Conservation (phyloP, 2,888 invertebrate genomes). For the Oscheius sp. region DNA sequence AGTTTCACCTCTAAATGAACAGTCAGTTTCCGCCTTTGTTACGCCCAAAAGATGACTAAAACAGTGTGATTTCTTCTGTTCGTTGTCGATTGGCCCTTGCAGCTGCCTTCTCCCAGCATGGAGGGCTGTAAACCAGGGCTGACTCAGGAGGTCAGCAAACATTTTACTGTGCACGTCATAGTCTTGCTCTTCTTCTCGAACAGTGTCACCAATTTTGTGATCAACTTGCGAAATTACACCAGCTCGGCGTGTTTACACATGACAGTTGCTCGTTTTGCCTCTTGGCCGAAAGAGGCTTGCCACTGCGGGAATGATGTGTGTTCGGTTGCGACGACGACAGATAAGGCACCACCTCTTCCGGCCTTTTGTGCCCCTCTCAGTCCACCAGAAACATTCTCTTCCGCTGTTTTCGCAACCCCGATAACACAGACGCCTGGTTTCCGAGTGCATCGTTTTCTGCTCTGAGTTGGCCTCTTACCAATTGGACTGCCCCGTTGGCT, state of each 20-base stretch:
- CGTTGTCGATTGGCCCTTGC: neutral
- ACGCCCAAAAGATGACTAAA: neutral
- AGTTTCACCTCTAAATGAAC: neutral
- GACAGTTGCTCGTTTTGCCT: constrained; percentile 22
- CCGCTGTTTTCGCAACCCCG: neutral
- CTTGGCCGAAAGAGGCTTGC: neutral
- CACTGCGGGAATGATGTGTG: constrained; percentile 4
- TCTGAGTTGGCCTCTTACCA: neutral
- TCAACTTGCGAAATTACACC: constrained; percentile 24
- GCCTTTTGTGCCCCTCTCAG: constrained; percentile 15
- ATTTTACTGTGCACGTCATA: constrained; percentile 16
- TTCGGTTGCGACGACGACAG: neutral
- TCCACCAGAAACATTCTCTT: too few relatives aligned
- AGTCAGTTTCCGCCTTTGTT: neutral
- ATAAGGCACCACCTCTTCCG: constrained; percentile 17
- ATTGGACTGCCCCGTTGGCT: neutral
- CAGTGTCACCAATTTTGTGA: constrained; percentile 5
- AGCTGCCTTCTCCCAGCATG: neutral
- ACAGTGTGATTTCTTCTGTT: neutral
- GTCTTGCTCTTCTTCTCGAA: neutral
- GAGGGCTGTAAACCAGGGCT: constrained; percentile 8
- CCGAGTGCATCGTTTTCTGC: neutral
- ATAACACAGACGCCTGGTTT: neutral
- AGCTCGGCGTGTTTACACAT: constrained; percentile 18
- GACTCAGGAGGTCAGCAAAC: constrained; percentile 5